Base-by-base conservation (phyloP, 2,797 vertebrate species). In the Ceryle rudis region DNA sequence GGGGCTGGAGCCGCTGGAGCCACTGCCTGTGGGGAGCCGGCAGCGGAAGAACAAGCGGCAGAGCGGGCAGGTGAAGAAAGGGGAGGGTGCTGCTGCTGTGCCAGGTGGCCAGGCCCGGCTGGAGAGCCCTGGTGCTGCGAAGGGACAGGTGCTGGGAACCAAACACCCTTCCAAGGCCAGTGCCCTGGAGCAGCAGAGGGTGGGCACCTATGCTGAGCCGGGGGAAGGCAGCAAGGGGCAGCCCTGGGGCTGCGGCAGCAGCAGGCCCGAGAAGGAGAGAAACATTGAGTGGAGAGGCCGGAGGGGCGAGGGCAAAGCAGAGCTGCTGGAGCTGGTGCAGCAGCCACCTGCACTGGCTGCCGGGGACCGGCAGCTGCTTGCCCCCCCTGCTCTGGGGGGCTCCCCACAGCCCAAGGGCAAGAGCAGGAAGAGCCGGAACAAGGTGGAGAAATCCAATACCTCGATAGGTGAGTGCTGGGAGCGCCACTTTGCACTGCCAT, bases 341-440 rank as follows among this genome's bases (percentile, higher is more conserved):
- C 97, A 92, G 51, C 49, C 49, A 1, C 95, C 93, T 49, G 72
- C 74, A 12, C 37, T 31, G 1, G 95, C 74, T 5, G 64, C 71
- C 2, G 95, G 58, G 16, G 93, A 96, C 20, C 81, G 91, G 77
- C 98, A 98, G 83, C 97, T 70, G 11, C 81, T 80, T 95, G 83
- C 60, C 54, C 92, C 77, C 74, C 29, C 95, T 26, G 84, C 96
- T 54, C 84, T 96, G 14, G 97, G 96, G 23, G 98, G 98, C 71
- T 97, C 97, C 60, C 98, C 98, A 10, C 99, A 99, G 95, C 86
- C 98, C 81, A 99, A 99, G 98, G 98, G 98, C 83, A 99, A 99
- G 97, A 98, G 97, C 97, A 99, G 99, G 97, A 99, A 99, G 98
- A 99, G 98, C 98, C 99, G 99, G 92, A 99, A 98, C 98, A 99